Base-by-base conservation (phyloP, 1,140 invertebrate species). In the Drosophila trapezifrons region DNA sequence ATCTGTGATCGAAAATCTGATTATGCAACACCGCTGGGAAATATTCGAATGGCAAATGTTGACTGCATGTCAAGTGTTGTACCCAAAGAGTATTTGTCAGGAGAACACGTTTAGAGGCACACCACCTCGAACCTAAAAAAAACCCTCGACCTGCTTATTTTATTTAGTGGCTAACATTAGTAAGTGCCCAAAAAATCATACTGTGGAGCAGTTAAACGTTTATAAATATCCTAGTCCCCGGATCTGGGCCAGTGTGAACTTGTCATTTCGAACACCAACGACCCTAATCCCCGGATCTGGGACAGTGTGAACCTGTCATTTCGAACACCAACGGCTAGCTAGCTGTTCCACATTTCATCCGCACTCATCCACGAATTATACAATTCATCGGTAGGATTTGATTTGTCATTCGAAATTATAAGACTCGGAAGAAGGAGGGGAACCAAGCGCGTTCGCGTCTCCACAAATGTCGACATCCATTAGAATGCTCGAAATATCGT, bases 1-100 rank as follows among this genome's bases (percentile, higher is more conserved):
- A 67, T 76, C 47, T 76, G 73, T 55, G 73, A 38, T 76, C 58
- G 73, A 76, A 58, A 76, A 76, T 76, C 49, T 58, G 54, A 57
- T 76, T 76, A 76, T 76, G 73, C 73, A 76, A 76, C 35, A 52
- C 45, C 62, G 52, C 54, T 66, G 72, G 42, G 32, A 49, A 69
- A 69, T 69, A 66, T 64, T 22, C 62, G 60, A 57, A 40, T 38
- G 22, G 22, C 22, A 13, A 45, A 70, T 57, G 29, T 52, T 35
- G 49, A 20, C 18, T 25, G 64, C 45, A 66, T 52, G 46, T 5
- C 55, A 35, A 54, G 51, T 54, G 51, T 42, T 42, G 25, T 43
- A 43, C 37, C 27, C 42, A 35, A 45, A 27, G n/a, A 52, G 43
- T 43, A 52, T 25, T 43, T 35, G 32, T 17, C 60, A 37, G 17